Conservation (phyloP, 2,888 invertebrate species). For the Sturmia bella region DNA sequence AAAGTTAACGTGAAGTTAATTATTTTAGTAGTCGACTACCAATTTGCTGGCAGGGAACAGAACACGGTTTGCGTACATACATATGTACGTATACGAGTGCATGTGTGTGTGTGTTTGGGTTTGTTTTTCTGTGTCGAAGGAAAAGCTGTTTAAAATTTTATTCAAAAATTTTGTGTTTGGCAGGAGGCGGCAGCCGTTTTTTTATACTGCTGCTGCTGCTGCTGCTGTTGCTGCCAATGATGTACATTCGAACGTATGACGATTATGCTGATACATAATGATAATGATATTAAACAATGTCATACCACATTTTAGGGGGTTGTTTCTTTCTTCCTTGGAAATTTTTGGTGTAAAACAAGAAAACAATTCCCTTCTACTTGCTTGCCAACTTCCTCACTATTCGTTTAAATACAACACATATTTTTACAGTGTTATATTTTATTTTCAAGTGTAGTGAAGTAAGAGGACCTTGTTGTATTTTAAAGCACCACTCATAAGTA, state of each 20-base stretch:
- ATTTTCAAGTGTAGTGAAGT: conserved; percentile 34
- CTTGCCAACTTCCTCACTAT: no score
- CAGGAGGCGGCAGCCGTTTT: conserved; percentile 36
- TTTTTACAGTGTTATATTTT: conserved; percentile 38
- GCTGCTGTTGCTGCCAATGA: conserved; percentile 10
- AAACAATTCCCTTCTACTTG: conserved; percentile 34
- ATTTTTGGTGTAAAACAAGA: conserved; percentile 33
- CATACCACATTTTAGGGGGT: conserved; percentile 54
- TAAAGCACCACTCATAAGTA: conserved; percentile 67
- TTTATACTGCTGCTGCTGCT: no score
- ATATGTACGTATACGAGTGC: no score
- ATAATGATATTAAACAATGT: conserved; percentile 57
- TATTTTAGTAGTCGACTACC: no score
- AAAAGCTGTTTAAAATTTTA: conserved; percentile 45
- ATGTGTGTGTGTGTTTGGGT: no score
- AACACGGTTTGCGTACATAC: no score
- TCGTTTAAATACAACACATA: conserved; percentile 7
- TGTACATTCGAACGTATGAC: conserved; percentile 20
- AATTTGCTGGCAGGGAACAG: no score
- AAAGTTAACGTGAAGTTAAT: no score
- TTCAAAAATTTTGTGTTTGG: conserved; percentile 30
- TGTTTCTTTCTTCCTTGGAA: conserved; percentile 22
- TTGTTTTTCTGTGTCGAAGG: not conserved
- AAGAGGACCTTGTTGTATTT: conserved; percentile 52
- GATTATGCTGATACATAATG: conserved; percentile 38